Evolutionary conservation across 2,888 invertebrate species (phyloP).

Genomic region (Erynnis tages): DNA sequence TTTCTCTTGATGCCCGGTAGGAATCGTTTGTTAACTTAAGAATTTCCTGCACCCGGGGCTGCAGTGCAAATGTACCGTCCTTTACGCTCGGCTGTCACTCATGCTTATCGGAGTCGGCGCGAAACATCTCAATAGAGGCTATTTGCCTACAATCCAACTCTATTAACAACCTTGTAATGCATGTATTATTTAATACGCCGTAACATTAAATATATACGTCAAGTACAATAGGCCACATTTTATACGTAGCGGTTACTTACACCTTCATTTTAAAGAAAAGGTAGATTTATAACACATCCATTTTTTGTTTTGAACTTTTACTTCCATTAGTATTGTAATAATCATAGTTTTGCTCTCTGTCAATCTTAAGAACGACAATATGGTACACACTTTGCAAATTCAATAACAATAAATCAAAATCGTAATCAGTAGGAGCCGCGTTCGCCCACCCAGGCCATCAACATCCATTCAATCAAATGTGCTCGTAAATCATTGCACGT

Average conservation of each 20-base stretch:
- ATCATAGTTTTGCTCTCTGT: conserved; percentile 16
- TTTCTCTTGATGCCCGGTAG: conserved; percentile 52
- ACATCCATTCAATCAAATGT: conserved; percentile 44
- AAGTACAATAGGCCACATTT: neutral
- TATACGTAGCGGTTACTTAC: neutral
- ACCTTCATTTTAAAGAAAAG: conserved; percentile 4
- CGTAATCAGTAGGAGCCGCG: conserved; percentile 47
- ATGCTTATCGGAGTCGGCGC: conserved; percentile 52
- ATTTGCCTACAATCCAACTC: conserved; percentile 45
- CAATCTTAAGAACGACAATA: conserved; percentile 26
- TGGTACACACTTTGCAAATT: conserved; percentile 40
- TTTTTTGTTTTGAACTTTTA: conserved; percentile 10
- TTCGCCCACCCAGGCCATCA: conserved; percentile 42
- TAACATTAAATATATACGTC: neutral
- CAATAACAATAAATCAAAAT: conserved; percentile 57
- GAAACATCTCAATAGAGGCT: conserved; percentile 47
- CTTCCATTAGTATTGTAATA: conserved; percentile 31
- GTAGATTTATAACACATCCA: neutral
- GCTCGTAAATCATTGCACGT: conserved; percentile 41
- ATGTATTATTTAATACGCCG: conserved; percentile 3
- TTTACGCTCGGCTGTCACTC: conserved; percentile 53
- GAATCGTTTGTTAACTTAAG: conserved; percentile 49
- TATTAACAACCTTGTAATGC: conserved; percentile 39
- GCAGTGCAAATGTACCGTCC: conserved; percentile 31
- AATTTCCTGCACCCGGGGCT: conserved; percentile 51